Conservation (phyloP, 23 tunicate species). For the Pegea sp. region DNA sequence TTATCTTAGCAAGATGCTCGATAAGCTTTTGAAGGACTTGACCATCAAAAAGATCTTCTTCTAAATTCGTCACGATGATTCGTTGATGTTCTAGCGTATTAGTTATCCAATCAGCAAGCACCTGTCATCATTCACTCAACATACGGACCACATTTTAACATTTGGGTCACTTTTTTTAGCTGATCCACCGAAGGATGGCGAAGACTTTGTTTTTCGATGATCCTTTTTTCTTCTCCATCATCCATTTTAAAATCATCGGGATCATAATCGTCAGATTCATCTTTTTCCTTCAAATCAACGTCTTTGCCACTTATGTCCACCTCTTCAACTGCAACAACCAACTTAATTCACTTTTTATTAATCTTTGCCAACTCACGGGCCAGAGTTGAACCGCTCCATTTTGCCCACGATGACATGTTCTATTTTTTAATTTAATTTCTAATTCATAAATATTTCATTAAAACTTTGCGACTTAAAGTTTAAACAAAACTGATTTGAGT, state of each 20-base stretch:
- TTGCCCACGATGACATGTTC: too few species aligned
- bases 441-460: too few species aligned
- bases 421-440: too few species aligned
- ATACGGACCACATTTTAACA: too few species aligned
- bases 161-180: not conserved
- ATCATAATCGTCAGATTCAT: not conserved
- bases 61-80: conserved; percentile 83
- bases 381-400: too few species aligned
- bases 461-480: too few species aligned
- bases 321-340: too few species aligned
- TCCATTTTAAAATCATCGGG: not conserved
- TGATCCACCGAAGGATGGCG: not conserved
- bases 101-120: conserved; percentile 82
- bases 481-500: too few species aligned
- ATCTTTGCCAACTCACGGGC: too few species aligned
- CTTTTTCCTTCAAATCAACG: too few species aligned
- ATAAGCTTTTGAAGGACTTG: conserved; percentile 90
- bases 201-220: not conserved
- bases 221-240: not conserved
- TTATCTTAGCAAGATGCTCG: conserved; percentile 65
- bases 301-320: too few species aligned
- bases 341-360: too few species aligned
- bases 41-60: conserved; percentile 97
- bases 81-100: conserved; percentile 60
- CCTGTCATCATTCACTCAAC: conserved; percentile 15